Evolutionary conservation across 1,140 invertebrate species (phyloP), one percentile per base, ranked within the genome.

Genomic region (Anastrepha obliqua): DNA sequence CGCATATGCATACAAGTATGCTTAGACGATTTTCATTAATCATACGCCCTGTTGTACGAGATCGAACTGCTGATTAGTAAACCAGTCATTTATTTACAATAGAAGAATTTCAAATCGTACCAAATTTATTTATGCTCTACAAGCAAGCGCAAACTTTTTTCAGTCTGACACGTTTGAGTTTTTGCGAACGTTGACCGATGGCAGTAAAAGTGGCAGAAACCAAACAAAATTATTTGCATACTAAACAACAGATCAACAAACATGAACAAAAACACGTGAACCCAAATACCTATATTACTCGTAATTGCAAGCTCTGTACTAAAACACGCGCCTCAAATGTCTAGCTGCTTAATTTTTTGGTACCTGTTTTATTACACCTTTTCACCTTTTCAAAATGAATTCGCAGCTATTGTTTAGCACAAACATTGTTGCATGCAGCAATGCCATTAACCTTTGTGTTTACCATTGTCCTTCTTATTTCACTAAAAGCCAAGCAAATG

Each of bases 101-200:
- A 11, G 6, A 3, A 55, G 51, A 6, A 2, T 55, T 55, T 55
- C 2, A 55, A 8, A 8, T 55, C 51, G 2, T 55, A 8, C 51
- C 51, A 55, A 74, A 74, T 47, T 74, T 42, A 74, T 74, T 74
- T 74, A 74, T 47, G 67, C n/a, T 1, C 20, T 17, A n/a, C 3
- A 39, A 74, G 44, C 67, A 47, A 74, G 44, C 44, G 42, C 67
- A 44, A 74, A 47, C 39, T 47, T 74, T 74, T 74, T 74, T 47
- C 67, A 42, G 44, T 11, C 67, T 47, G 2, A 42, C 67, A 42
- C 67, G 67, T 74, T 74, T 47, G 39, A 42, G n/a, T 44, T 74
- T 74, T 74, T 74, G 29, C 67, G 67, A 74, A 74, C 67, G 44
- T 7, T 74, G 67, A 74, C 67, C 67, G 67, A 7, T 15, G 67